Evolutionary conservation across 2,888 invertebrate species (phyloP), one percentile per base, ranked within the genome.

Genomic region (Leptopilina myrica): DNA sequence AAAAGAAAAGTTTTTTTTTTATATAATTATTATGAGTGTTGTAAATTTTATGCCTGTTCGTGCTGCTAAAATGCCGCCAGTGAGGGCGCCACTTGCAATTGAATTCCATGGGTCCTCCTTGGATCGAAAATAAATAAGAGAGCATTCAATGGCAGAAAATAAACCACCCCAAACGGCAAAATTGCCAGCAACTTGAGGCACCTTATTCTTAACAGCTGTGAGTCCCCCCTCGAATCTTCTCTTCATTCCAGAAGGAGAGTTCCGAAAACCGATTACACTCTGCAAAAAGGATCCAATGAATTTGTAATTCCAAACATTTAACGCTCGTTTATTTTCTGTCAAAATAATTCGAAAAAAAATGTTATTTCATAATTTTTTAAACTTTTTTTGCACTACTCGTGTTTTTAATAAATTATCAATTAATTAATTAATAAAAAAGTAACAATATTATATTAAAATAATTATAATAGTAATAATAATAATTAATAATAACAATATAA

Each of bases 81-180:
- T 99, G 0, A 97, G 94, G 12, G 98, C 98, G 0, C 99, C 99
- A 92, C 97, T 97, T 89, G 96, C 95, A 33, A 97, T 97, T 0
- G 97, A 96, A 91, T 97, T 98, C 97, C 98, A 98, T 0, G 98
- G 98, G 90, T 99, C 98, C 92, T 99, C 98, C 91, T 98, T 98
- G 92, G 97, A 96, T 79, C 98, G 93, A 84, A 97, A 92, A 89
- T 97, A 96, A 33, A 98, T 97, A 86, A 99, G 92, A 20, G 97
- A 95, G 92, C 99, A 99, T 92, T 99, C 99, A 86, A 98, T 97
- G 73, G 98, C 97, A 75, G 98, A 98, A 92, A 99, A 99, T 93
- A 98, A 95, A 73, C 98, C 98, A 84, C 99, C 99, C 99, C 99
- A 99, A 0, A 98, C 96, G 4, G 98, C 99, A 93, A 99, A 99